Conservation (phyloP, 2,113 vertebrate genomes). For the Steatornis caripensis region DNA sequence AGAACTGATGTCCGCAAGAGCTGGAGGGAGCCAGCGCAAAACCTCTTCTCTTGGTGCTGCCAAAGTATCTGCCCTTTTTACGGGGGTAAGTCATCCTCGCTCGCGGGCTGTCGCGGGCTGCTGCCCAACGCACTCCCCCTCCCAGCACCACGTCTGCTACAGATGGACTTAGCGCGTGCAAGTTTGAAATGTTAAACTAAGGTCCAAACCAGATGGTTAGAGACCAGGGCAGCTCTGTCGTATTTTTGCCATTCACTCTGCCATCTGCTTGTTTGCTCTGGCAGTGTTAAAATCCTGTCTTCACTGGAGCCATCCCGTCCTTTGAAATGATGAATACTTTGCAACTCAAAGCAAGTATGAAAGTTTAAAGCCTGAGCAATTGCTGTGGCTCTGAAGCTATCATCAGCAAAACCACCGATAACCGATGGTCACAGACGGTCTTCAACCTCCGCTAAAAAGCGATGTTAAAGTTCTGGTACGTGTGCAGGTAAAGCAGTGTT, state of each 20-base stretch:
- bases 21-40: neutral
- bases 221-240: neutral
- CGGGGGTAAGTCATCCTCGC: rapidly evolving
- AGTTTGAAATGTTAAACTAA: neutral
- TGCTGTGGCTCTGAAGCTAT: neutral
- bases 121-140: neutral
- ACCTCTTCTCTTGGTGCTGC: neutral
- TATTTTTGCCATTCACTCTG: neutral
- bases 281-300: neutral
- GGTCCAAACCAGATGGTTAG: neutral
- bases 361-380: neutral
- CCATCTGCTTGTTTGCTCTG: constrained; percentile 12
- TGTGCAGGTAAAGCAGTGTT: neutral
- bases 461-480: neutral
- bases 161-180: neutral
- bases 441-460: neutral
- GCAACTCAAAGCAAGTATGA: neutral
- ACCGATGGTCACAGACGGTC: neutral
- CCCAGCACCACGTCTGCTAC: neutral
- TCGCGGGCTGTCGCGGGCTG: rapidly evolving
- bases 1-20: neutral
- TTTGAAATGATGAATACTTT: neutral
- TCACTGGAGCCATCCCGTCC: neutral
- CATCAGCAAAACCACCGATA: neutral
- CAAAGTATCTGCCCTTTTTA: neutral